Evolutionary conservation across 2,888 invertebrate species (phyloP), one percentile per base, ranked within the genome.

Genomic region (Eristalis pertinax): DNA sequence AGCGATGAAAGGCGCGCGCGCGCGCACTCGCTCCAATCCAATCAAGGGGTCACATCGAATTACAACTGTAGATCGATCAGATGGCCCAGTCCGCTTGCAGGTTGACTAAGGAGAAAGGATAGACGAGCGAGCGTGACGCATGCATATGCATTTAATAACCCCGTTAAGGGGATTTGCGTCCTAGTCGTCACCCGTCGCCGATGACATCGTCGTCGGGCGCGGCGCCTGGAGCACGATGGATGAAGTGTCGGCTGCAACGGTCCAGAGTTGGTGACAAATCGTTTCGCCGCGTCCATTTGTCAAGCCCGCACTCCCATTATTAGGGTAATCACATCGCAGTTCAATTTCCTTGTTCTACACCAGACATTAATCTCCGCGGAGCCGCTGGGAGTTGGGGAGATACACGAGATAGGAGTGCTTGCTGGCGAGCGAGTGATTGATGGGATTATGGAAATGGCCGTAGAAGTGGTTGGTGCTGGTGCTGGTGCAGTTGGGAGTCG

Each of bases 261-360:
- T 63, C 78, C 63, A 64, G 7, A 63, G 81, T 15, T 75, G 74
- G 73, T 86, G 85, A 86, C 85, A 86, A 78, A 86, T 78, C 38
- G 35, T 82, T 82, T 86, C 65, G 64, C 43, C 62, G 35, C 50
- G 60, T 65, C 56, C 77, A 86, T 86, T 86, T 73, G 74, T 86
- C 85, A 86, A 78, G 65, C 77, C 82, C 82, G 82, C 85, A 86
- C 85, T 86, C 77, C 78, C 82, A 86, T 86, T 82, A 74, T 86
- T 86, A 82, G 78, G 85, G 85, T 82, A 74, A 82, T 78, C 82
- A 62, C 67, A 74, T 82, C 73, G 74, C 82, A 70, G 77, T 85
- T 73, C 68, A 70, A 77, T 78, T 86, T 82, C 85, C 74, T 74
- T 86, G 85, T 78, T 82, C 11, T 32, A 80, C 60, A 50, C 13